Base-by-base conservation (phyloP, 2,888 invertebrate genomes). In the Autographa gamma region DNA sequence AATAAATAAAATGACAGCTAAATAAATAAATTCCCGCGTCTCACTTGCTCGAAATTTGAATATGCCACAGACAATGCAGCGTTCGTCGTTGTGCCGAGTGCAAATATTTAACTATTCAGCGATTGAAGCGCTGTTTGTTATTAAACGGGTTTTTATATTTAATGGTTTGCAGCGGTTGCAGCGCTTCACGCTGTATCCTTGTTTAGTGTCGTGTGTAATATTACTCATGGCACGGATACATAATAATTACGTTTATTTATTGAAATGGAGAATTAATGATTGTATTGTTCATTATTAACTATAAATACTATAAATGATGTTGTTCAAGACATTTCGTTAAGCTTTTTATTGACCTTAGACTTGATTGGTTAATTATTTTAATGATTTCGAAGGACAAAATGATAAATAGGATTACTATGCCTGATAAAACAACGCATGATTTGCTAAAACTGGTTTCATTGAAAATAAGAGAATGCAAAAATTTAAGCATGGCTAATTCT, bases 121-220 rank as follows among this genome's bases (percentile, higher is more conserved):
- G 81, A 73, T 83, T 73, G 13, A 31, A 87, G 79, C 81, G 80
- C 82, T 84, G 66, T 16, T 48, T 11, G 48, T 11, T n/a, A 65
- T 13, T 64, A 71, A 56, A 75, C 74, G 43, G 13, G 52, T 9
- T 2, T 32, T 13, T 8, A 7, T 2, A 38, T 2, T 13, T 9
- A 6, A 9, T 18, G n/a, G 18, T n/a, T 0, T 48, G 32, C 14
- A 77, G 71, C 72, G 56, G 19, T 34, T 68, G 14, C 63, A 77
- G 75, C 82, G 80, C 69, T 81, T 61, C 34, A 71, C 8, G 13
- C 11, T 19, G 0, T 5, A 41, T 52, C 13, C 6, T 56, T 43
- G 48, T 56, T 77, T 86, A 68, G 89, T 85, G 89, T 79, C 88
- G 88, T 88, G 88, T 85, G 88, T n/a, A 38, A 60, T 66, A 64